These are phyloP conservation scores for Graptemys geographica DNA, from an alignment of 2,797 vertebrate species.

Conservation along the genomic window DNA sequence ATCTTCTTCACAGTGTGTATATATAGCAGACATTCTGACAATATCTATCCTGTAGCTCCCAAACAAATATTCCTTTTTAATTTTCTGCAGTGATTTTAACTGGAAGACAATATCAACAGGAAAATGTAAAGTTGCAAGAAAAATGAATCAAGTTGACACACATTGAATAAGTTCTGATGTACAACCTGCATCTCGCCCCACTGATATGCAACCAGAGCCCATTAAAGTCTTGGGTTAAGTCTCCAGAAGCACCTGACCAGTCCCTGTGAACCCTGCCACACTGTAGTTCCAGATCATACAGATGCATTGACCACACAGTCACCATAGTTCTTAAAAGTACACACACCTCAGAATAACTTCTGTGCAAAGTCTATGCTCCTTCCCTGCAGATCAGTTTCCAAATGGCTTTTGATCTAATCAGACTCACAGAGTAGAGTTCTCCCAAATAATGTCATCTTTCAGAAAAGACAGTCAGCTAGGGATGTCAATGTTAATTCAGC, in stretches of 20 bases:
- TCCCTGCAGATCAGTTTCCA: no score
- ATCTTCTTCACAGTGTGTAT: background rate
- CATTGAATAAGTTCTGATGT: background rate
- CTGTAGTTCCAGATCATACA: background rate
- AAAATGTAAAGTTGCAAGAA: background rate
- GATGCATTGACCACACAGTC: background rate
- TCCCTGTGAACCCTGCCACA: background rate
- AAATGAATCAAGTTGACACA: fast-evolving
- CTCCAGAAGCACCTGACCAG: background rate
- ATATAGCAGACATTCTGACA: fast-evolving
- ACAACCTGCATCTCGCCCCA: background rate
- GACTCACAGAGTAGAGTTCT: background rate
- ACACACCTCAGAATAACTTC: no score
- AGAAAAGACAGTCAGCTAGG: background rate
- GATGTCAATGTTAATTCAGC: background rate
- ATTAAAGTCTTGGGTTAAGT: background rate
- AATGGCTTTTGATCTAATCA: background rate
- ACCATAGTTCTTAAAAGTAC: background rate
- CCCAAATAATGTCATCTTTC: background rate
- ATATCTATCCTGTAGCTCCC: background rate
- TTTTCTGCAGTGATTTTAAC: background rate
- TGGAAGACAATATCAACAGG: background rate
- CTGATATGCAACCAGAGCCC: background rate
- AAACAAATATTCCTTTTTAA: background rate
- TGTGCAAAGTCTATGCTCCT: background rate